Evolutionary conservation across 2,888 invertebrate species (phyloP).

Genomic region (Hemistola chrysoprasaria): DNA sequence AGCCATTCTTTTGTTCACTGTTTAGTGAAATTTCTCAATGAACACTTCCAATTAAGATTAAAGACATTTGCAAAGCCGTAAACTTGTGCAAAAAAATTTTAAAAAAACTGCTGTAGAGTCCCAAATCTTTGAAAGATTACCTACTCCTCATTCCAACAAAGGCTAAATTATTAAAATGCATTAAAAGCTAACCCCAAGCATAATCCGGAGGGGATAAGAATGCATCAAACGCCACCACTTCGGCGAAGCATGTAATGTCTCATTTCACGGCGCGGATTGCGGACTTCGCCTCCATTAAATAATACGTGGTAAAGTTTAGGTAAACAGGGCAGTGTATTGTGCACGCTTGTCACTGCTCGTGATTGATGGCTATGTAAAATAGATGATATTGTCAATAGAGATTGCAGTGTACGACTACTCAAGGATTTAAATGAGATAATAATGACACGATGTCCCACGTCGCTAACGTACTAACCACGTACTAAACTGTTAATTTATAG

Average conservation of each 20-base stretch:
- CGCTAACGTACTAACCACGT: too few species aligned
- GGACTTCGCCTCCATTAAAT: conserved; percentile 73
- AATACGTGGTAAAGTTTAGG: conserved; percentile 42
- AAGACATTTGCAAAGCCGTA: too few species aligned
- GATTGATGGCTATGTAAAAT: conserved; percentile 14
- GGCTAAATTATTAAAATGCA: conserved; percentile 25
- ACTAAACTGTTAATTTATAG: too few species aligned
- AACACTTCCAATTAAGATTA: too few species aligned
- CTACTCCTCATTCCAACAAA: conserved; percentile 8
- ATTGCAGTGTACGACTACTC: background rate
- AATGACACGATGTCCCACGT: too few species aligned
- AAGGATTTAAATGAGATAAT: too few species aligned
- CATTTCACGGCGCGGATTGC: conserved; percentile 65
- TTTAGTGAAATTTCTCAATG: too few species aligned
- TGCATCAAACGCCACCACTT: conserved; percentile 43
- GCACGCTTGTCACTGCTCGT: conserved; percentile 4
- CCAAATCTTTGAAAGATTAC: conserved; percentile 13
- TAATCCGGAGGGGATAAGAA: conserved; percentile 17
- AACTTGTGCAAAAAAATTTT: too few species aligned
- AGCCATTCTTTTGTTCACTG: too few species aligned
- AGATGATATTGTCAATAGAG: background rate
- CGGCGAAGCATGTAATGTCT: conserved; percentile 62
- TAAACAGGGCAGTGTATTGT: conserved; percentile 14
- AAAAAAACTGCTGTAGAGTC: conserved; percentile 7
- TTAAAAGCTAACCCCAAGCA: conserved; percentile 23